Percentiles rank a stretch among this genome's conserved stretches.
Conservation (phyloP, 2,797 vertebrate genomes). For the Mormyrops boulengeri region DNA sequence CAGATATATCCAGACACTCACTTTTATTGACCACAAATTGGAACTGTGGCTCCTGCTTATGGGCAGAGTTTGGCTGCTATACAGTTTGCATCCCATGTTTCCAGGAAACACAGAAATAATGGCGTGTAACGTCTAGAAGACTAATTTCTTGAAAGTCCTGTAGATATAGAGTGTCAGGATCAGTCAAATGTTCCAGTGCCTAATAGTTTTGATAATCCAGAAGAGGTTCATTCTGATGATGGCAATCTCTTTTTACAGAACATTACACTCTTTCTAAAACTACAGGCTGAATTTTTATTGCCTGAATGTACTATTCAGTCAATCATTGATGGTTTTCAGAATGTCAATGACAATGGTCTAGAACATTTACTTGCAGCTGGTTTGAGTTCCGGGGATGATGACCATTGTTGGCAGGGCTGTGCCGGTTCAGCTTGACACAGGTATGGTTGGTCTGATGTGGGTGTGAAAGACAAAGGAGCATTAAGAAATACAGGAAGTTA, state of each 20-base stretch:
- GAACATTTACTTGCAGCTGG: not conserved
- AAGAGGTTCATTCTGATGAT: not conserved
- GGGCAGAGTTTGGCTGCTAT: no score
- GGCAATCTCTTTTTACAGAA: no score
- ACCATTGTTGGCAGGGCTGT: no score
- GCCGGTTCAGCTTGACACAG: no score
- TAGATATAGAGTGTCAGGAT: not conserved
- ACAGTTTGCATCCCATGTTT: not conserved
- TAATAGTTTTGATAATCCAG: not conserved
- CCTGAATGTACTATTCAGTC: not conserved
- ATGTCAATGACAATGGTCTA: not conserved
- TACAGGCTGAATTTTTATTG: not conserved
- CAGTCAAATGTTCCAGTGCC: not conserved
- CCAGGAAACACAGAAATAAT: not conserved
- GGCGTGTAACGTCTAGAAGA: not conserved
- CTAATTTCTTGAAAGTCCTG: not conserved
- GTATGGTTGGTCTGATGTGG: no score
- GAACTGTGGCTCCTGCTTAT: no score
- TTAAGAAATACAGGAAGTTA: no score
- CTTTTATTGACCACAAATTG: no score
- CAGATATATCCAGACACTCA: no score
- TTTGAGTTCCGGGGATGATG: no score
- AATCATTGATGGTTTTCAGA: not conserved
- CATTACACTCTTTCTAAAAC: not conserved
- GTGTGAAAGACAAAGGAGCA: no score